Evolutionary conservation across 2,888 invertebrate species (phyloP), one percentile per base, ranked within the genome.

Genomic region (Tipula confusa): DNA sequence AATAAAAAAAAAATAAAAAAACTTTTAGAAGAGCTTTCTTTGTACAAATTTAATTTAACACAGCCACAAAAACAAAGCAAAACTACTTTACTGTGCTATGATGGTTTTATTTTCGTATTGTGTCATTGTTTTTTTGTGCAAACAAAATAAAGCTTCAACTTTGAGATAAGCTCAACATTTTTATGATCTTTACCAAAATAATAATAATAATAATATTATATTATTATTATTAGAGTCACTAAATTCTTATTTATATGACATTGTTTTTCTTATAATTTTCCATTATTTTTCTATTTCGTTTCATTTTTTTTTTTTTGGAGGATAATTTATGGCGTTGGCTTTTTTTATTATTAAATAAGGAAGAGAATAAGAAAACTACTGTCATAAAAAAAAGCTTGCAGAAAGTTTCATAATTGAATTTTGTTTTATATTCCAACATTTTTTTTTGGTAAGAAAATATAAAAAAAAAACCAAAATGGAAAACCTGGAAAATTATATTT

Each of bases 401-500:
- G 64, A 64, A 64, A 64, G 64, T 64, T 64, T 64, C 24, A 64
- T 64, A 64, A 64, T 64, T 64, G 64, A 64, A 64, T 64, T 64
- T 64, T 64, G 18, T 64, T 64, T 64, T 64, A 13, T 64, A 24
- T 24, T 64, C 9, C 64, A 64, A 64, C 64, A 64, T 64, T 64
- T n/a, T n/a, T n/a, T n/a, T n/a, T 64, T 24, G 64, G 18, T 64
- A 64, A 64, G 24, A 64, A 64, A 15, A 43, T 15, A 43, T 15
- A 43, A 15, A 43, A 15, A 18, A 43, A 43, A 43, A 18, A 15
- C 15, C 64, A 24, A 64, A 64, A 64, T 64, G 64, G 24, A 64
- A 64, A 64, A 64, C 64, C 64, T 64, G 64, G 64, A 64, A 64
- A 64, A 64, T 64, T 64, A 64, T 64, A n/a, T n/a, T n/a, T n/a